Evolutionary conservation across 1,140 invertebrate species (phyloP).

Genomic region (Carposina sasakii): DNA sequence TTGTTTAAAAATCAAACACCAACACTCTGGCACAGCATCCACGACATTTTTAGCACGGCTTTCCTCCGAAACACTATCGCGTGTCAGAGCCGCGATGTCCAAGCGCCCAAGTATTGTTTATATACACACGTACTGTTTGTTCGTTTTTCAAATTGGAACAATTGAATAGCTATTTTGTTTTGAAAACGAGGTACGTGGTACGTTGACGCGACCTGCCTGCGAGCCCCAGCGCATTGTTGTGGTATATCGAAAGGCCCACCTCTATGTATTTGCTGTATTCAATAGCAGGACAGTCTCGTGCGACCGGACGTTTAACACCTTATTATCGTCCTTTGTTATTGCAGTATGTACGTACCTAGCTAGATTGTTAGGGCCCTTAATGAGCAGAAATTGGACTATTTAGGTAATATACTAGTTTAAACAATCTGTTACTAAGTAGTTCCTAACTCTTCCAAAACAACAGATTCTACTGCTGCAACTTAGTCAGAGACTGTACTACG

Average conservation of each 20-base stretch:
- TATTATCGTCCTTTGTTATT: no score
- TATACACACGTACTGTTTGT: constrained; percentile 51
- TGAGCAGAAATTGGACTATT: no score
- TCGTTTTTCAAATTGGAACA: constrained; percentile 62
- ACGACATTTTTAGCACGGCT: constrained; percentile 46
- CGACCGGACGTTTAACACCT: constrained; percentile 44
- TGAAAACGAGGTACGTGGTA: constrained; percentile 50
- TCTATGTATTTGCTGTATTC: no score
- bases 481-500: no score
- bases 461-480: no score
- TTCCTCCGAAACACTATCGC: constrained; percentile 15
- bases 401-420: no score
- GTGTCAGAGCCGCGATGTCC: constrained; percentile 19
- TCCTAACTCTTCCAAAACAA: no score
- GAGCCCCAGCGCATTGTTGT: constrained; percentile 47
- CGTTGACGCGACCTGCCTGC: constrained; percentile 35
- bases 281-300: constrained; percentile 48
- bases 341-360: no score
- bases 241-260: constrained; percentile 39
- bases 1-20: constrained; percentile 23
- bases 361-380: no score
- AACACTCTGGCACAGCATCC: constrained; percentile 32
- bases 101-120: constrained; percentile 34
- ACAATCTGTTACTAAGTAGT: no score
- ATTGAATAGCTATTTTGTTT: constrained; percentile 54